Percentiles rank a stretch among this genome's conserved stretches.
These are phyloP conservation scores for Ophioderma brevispina DNA, from an alignment of 35 echinoderm and acorn worm species.

Conservation along the genomic window DNA sequence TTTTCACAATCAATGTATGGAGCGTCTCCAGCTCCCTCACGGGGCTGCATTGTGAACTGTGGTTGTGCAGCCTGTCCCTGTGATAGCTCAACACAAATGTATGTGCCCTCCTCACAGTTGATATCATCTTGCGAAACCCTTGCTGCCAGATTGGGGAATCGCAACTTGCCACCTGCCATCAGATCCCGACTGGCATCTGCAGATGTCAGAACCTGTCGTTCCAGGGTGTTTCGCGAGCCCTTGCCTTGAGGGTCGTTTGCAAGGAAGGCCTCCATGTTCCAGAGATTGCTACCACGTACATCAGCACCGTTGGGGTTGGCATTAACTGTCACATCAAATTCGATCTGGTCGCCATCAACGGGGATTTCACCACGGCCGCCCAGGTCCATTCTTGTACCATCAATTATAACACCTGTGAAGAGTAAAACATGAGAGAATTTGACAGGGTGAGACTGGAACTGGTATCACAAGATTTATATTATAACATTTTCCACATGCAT, in stretches of 20 bases:
- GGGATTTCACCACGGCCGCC: conserved; percentile 2
- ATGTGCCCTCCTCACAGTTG: conserved; percentile 49
- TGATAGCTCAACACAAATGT: conserved; percentile 69
- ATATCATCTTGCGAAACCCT: conserved; percentile 44
- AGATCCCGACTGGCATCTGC: conserved; percentile 39
- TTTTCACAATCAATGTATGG: conserved; percentile 61
- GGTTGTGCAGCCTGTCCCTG: conserved; percentile 17
- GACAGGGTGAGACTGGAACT: too few relatives aligned
- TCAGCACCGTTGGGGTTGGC: conserved; percentile 65
- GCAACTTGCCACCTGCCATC: conserved; percentile 34
- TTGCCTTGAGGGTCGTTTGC: conserved; percentile 37
- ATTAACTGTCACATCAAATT: conserved; percentile 55
- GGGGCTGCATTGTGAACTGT: conserved; percentile 50
- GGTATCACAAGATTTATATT: too few relatives aligned
- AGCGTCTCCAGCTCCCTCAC: conserved; percentile 32
- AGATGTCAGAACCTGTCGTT: conserved; percentile 53
- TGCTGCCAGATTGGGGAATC: conserved; percentile 68
- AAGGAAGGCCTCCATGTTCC: conserved; percentile 68
- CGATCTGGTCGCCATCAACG: conserved; percentile 37
- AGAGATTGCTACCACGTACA: conserved; percentile 61
- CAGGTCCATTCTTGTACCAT: conserved; percentile 35
- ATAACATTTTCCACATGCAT: too few relatives aligned
- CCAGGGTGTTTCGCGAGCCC: conserved; percentile 32
- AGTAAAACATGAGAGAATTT: too few relatives aligned
- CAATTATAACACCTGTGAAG: conserved; percentile 78